Evolutionary conservation across 1,140 invertebrate species (phyloP).

Genomic region (Drosophila elegans): DNA sequence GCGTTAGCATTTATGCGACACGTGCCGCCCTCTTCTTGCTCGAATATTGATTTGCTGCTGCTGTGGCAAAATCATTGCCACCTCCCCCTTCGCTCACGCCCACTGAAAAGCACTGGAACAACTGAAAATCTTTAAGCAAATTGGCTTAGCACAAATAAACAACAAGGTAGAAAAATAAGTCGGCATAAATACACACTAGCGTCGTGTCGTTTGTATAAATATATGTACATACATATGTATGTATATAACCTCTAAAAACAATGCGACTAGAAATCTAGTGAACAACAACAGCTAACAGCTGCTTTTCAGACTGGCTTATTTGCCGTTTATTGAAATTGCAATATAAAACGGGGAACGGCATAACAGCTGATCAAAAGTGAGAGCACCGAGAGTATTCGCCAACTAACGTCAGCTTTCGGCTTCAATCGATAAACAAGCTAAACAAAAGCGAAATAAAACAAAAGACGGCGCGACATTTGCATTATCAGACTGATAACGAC

Average conservation of each 20-base stretch:
- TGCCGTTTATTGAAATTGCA: slow-evolving; percentile 25
- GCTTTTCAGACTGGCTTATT: slow-evolving; percentile 32
- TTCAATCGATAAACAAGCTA: slow-evolving; percentile 68
- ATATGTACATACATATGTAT: not conserved
- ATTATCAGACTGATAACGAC: slow-evolving; percentile 30
- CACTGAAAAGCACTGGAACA: slow-evolving; percentile 5
- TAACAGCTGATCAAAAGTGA: slow-evolving; percentile 65
- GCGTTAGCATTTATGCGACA: slow-evolving; percentile 53
- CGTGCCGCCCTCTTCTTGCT: slow-evolving; percentile 48
- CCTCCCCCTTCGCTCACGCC: not conserved
- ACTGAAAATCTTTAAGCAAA: slow-evolving; percentile 66
- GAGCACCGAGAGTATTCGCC: not conserved
- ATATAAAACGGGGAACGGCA: slow-evolving; percentile 3
- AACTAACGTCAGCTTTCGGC: slow-evolving; percentile 53
- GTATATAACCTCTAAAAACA: slow-evolving; percentile 12
- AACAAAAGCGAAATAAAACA: slow-evolving; percentile 12
- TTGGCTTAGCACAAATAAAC: slow-evolving; percentile 76
- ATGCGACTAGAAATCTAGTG: slow-evolving; percentile 35
- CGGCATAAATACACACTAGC: not conserved
- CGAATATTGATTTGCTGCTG: slow-evolving; percentile 53
- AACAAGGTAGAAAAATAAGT: slow-evolving; percentile 43
- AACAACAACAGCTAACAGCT: slow-evolving; percentile 47
- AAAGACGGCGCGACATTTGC: slow-evolving; percentile 2
- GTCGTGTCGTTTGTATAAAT: not conserved
- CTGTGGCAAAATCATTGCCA: slow-evolving; percentile 32